Evolutionary conservation across 2,797 vertebrate species (phyloP).

Genomic region (Chaenodraco wilsoni): DNA sequence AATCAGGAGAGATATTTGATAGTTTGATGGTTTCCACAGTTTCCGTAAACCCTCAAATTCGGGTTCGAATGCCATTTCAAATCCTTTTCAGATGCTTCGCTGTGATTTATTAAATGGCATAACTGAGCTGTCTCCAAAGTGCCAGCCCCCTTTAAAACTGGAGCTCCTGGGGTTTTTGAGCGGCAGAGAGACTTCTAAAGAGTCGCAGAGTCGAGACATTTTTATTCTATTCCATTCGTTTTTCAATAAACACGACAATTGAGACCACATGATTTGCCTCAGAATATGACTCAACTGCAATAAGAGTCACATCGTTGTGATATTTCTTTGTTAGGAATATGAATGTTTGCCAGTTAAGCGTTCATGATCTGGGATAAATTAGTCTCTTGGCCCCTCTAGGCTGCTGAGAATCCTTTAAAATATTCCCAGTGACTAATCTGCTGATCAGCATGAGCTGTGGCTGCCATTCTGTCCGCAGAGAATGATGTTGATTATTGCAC

Average conservation of each 20-base stretch:
- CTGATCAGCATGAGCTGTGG: constrained; percentile 73
- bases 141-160: constrained; percentile 19
- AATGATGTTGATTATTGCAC: constrained; percentile 75
- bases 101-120: constrained; percentile 52
- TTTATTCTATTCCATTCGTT: constrained; percentile 31
- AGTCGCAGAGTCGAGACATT: constrained; percentile 21
- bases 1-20: too few relatives aligned
- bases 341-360: constrained; percentile 34
- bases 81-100: constrained; percentile 56
- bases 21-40: constrained; percentile 14
- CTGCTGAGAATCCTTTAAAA: constrained; percentile 58
- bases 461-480: constrained; percentile 66
- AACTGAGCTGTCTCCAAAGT: constrained; percentile 41
- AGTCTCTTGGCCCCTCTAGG: constrained; percentile 47
- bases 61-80: constrained; percentile 47
- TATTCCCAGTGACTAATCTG: constrained; percentile 69
- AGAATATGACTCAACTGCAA: constrained; percentile 32
- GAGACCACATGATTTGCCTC: constrained; percentile 51
- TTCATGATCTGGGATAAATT: constrained; percentile 66
- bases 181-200: constrained; percentile 23
- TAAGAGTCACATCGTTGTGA: constrained; percentile 50
- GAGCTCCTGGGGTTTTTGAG: constrained; percentile 19
- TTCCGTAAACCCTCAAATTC: constrained; percentile 36
- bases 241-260: constrained; percentile 52
- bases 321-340: constrained; percentile 41